Conservation (phyloP, 2,797 vertebrate species). For the Parauchenoglanis punctatus region DNA sequence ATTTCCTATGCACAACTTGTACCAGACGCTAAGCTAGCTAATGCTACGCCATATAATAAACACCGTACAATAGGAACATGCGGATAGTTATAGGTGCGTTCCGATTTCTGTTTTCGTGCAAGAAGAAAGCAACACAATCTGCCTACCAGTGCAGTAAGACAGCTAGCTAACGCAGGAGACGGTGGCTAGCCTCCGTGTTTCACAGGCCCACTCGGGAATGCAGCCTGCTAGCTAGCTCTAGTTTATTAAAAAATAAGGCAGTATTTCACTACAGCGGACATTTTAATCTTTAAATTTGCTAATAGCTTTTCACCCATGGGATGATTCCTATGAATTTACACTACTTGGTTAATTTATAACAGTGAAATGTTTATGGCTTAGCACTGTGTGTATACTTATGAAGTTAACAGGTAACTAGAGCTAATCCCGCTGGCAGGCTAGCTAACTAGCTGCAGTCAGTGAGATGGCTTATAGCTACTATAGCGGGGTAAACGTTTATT, state of each 20-base stretch:
- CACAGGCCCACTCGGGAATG: neutral
- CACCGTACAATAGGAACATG: neutral
- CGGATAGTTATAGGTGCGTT: neutral
- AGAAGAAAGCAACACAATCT: neutral
- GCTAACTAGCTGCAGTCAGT: neutral
- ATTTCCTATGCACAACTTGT: constrained; percentile 20
- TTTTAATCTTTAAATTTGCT: neutral
- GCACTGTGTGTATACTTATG: neutral
- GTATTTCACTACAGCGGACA: neutral
- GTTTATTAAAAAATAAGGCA: neutral
- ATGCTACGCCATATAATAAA: neutral
- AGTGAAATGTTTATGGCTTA: neutral
- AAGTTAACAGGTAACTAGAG: constrained; percentile 5
- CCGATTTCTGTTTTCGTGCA: neutral
- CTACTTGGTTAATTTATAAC: neutral
- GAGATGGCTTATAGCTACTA: neutral
- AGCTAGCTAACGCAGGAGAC: neutral
- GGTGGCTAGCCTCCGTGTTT: constrained; percentile 2
- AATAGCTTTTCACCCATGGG: neutral
- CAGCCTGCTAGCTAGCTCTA: constrained; percentile 6
- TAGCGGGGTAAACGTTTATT: neutral
- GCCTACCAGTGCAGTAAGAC: neutral
- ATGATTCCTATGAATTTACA: neutral
- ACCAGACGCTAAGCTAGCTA: constrained; percentile 7
- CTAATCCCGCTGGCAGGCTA: neutral